phyloP scores from a whole-genome alignment of 2,113 vertebrate species.

The Microcebus jonahi region DNA sequence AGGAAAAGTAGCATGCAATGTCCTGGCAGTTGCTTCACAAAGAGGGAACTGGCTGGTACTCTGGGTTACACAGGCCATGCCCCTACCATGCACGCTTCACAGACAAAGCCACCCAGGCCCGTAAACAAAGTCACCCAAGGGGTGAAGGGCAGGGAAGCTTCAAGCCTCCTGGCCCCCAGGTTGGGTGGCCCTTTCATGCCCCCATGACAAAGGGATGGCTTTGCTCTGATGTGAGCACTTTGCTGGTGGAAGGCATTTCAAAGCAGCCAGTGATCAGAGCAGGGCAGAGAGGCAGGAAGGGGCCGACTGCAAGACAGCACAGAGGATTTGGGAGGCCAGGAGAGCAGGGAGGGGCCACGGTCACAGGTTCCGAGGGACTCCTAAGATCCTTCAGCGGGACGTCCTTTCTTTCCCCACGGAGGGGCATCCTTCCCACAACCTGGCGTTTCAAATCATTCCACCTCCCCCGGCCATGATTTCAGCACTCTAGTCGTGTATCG shows the following conservation, averaged over 20 bases:
- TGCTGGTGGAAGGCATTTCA: neutral
- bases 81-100: no score
- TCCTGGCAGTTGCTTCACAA: neutral
- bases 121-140: neutral
- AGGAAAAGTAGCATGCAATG: neutral
- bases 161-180: neutral
- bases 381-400: neutral
- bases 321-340: neutral
- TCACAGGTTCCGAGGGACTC: neutral
- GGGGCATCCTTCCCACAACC: neutral
- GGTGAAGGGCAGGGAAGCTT: neutral
- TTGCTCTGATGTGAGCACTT: neutral
- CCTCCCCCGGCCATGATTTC: no score
- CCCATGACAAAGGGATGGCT: neutral
- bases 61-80: neutral
- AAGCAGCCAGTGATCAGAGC: neutral
- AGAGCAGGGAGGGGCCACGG: neutral
- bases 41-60: neutral
- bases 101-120: neutral
- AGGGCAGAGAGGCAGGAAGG: neutral
- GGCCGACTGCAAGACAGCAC: neutral
- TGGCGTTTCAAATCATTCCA: neutral
- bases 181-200: accelerated
- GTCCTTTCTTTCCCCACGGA: accelerated
- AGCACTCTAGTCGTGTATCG: no score